Evolutionary conservation across 2,113 vertebrate species (phyloP).

Genomic region (Eulemur macaco): DNA sequence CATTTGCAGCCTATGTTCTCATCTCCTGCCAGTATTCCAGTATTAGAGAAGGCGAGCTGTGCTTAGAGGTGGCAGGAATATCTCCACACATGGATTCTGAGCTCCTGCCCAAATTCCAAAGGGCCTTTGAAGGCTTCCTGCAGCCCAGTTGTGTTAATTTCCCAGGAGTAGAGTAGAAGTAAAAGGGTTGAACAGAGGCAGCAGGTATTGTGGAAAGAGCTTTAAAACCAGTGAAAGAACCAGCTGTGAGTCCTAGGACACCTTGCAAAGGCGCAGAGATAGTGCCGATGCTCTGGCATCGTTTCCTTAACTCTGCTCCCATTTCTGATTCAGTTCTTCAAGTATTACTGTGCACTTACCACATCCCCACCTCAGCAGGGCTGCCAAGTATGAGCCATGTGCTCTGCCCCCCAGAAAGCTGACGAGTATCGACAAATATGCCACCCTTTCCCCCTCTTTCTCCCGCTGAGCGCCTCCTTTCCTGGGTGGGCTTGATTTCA

Average conservation of each 20-base stretch:
- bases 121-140: conserved; percentile 26
- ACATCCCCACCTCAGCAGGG: conserved; percentile 60
- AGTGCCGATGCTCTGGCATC: neutral
- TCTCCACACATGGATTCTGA: conserved; percentile 41
- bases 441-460: conserved; percentile 78
- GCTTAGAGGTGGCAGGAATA: conserved; percentile 40
- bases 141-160: neutral
- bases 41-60: neutral
- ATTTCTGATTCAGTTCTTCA: conserved; percentile 46
- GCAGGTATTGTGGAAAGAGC: neutral
- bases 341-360: conserved; percentile 70
- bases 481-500: conserved; percentile 76
- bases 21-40: conserved; percentile 56
- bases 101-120: conserved; percentile 45
- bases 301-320: neutral
- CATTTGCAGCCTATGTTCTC: conserved; percentile 65
- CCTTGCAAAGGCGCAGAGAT: neutral
- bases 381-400: conserved; percentile 75
- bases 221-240: neutral
- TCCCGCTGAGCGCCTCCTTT: conserved; percentile 78
- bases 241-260: neutral
- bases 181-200: neutral
- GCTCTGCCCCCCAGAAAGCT: conserved; percentile 77
- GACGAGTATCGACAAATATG: conserved; percentile 74
- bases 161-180: neutral